A percentile compares a stretch with the other conserved stretches of the same genome.
phyloP scores from a whole-genome alignment of 2,113 vertebrate genomes.

The Nibea albiflora region DNA sequence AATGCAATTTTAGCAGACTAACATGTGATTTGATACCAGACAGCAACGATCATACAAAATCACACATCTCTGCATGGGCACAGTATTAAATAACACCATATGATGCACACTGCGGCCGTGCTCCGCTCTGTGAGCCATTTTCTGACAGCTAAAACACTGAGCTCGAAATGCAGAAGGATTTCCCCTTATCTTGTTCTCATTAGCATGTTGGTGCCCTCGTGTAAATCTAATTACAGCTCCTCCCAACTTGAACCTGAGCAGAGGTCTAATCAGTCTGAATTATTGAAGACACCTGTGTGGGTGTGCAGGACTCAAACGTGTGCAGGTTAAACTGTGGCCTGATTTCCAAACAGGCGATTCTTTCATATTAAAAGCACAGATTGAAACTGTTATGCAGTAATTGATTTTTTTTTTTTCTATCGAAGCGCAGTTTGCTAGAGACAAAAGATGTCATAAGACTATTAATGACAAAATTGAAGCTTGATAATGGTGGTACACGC shows the following conservation, averaged over 20 bases:
- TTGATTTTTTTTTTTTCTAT: neutral
- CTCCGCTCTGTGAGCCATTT: neutral
- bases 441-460: neutral
- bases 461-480: neutral
- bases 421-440: neutral
- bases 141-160: neutral
- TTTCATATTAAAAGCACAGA: neutral
- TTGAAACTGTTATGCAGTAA: neutral
- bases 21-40: neutral
- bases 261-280: slow-evolving; percentile 41
- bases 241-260: slow-evolving; percentile 21
- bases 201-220: neutral
- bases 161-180: neutral
- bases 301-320: neutral
- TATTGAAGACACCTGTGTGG: slow-evolving; percentile 23
- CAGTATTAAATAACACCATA: neutral
- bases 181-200: neutral
- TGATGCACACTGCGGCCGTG: too few species aligned
- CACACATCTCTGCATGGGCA: neutral
- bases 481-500: neutral
- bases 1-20: neutral
- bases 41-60: neutral
- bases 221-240: slow-evolving; percentile 19
- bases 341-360: neutral
- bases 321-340: slow-evolving; percentile 2